Percentiles rank a stretch among this genome's conserved stretches.
Evolutionary conservation across 2,113 vertebrate species (phyloP).

Genomic region (Chaetodon auriga): DNA sequence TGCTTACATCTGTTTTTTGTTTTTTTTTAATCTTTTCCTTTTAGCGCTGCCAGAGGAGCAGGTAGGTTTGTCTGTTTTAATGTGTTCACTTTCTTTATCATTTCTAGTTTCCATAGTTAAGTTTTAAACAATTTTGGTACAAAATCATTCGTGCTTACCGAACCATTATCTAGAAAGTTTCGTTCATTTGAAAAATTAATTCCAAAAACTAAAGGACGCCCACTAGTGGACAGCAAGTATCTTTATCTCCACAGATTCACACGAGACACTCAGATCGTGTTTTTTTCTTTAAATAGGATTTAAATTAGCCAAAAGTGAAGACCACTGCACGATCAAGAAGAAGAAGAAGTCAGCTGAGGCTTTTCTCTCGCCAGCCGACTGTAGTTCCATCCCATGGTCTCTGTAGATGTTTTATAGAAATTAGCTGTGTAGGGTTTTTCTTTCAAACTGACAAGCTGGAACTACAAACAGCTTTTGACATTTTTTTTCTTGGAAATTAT

Average conservation of each 20-base stretch:
- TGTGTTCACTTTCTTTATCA: not conserved
- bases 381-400: not conserved
- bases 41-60: not conserved
- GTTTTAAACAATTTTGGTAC: not conserved
- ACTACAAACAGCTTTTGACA: too few relatives aligned
- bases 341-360: not conserved
- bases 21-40: not conserved
- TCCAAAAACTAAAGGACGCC: too few relatives aligned
- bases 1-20: not conserved
- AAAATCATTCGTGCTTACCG: not conserved
- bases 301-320: not conserved
- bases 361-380: not conserved
- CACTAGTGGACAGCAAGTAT: not conserved
- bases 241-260: not conserved
- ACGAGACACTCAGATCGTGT: not conserved
- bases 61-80: constrained; percentile 14
- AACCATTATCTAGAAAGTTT: too few relatives aligned
- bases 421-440: not conserved
- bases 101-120: not conserved
- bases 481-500: too few relatives aligned
- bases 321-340: not conserved
- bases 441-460: too few relatives aligned
- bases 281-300: not conserved
- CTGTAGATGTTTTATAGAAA: not conserved
- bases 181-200: too few relatives aligned